Conservation (phyloP, 1,140 invertebrate genomes). For the Sycophila sp. region DNA sequence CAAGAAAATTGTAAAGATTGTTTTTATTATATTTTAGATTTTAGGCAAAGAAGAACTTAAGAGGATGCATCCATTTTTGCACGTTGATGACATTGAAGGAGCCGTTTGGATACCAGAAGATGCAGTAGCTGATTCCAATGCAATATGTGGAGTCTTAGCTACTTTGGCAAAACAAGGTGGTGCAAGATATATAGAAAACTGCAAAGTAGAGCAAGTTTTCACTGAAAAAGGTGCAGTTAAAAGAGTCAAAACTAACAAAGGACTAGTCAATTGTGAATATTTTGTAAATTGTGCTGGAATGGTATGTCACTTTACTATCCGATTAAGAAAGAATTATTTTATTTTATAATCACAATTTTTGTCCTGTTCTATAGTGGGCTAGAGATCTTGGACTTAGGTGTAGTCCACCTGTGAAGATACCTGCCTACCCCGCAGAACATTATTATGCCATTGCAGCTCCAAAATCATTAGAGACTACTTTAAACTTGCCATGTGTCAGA, state of each 20-base stretch:
- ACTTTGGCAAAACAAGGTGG: slow-evolving; percentile 71
- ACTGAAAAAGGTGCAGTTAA: slow-evolving; percentile 71
- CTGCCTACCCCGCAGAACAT: slow-evolving; percentile 77
- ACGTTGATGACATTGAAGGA: slow-evolving; percentile 75
- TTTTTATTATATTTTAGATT: slow-evolving; percentile 45
- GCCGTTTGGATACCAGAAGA: slow-evolving; percentile 81
- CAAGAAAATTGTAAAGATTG: neutral
- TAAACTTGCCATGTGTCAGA: slow-evolving; percentile 69
- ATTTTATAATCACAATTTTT: neutral
- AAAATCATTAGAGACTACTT: slow-evolving; percentile 59
- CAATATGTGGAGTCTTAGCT: slow-evolving; percentile 71
- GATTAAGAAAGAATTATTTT: no score
- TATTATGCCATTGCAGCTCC: slow-evolving; percentile 71
- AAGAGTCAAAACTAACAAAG: slow-evolving; percentile 71
- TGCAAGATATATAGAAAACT: slow-evolving; percentile 72
- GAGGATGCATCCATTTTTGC: slow-evolving; percentile 71
- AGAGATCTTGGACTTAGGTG: slow-evolving; percentile 74
- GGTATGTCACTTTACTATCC: slow-evolving; percentile 57
- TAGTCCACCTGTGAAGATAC: slow-evolving; percentile 73
- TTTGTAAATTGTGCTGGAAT: slow-evolving; percentile 81
- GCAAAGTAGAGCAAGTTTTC: slow-evolving; percentile 69
- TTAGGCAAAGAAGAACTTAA: slow-evolving; percentile 61
- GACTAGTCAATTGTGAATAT: slow-evolving; percentile 75
- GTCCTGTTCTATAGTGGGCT: slow-evolving; percentile 69
- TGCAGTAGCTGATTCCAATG: slow-evolving; percentile 74